Evolutionary conservation across 2,797 vertebrate species (phyloP), one percentile per base, ranked within the genome.

Genomic region (Cyprinella venusta): DNA sequence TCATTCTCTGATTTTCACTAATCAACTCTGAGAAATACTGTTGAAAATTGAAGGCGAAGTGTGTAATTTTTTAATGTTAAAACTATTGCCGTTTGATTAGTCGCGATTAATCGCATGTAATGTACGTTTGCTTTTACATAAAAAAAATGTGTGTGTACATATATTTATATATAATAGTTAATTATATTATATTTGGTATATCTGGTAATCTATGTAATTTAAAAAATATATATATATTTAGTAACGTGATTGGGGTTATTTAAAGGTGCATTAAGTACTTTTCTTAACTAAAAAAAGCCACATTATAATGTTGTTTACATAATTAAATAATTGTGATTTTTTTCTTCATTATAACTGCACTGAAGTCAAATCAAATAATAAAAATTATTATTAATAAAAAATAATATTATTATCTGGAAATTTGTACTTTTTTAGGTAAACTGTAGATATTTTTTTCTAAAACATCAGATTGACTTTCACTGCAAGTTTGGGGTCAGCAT

Each of bases 21-120:
- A 1, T 59, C 36, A 59, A 18, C 56, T 48, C 45, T 19, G 54
- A 76, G 74, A 76, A 76, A 61, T 42, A 61, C 74, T 76, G 54
- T 26, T 26, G 74, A 61, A 76, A 76, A 42, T 36, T 61, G 54
- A 56, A 59, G 21, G 52, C 56, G 50, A 59, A 59, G 21, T 76
- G 52, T 59, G 36, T 36, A 2, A 19, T 59, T 74, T 6, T 72
- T 75, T 59, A 0, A 38, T 24, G 52, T 76, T 10, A 24, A 59
- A 76, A 40, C 42, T 13, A 45, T 10, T 4, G 12, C 42, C 13
- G 42, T 45, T 30, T 30, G 26, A 30, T 30, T 30, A 30, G 30
- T 33, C 30, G 2, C 30, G 13, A 48, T 48, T 48, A 48, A 48
- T 48, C 13, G 45, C 1, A 5, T 48, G 1, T 15, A 15, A 48